These are phyloP conservation scores for Plagodis pulveraria DNA, from an alignment of 2,888 invertebrate genomes.

Conservation along the genomic window DNA sequence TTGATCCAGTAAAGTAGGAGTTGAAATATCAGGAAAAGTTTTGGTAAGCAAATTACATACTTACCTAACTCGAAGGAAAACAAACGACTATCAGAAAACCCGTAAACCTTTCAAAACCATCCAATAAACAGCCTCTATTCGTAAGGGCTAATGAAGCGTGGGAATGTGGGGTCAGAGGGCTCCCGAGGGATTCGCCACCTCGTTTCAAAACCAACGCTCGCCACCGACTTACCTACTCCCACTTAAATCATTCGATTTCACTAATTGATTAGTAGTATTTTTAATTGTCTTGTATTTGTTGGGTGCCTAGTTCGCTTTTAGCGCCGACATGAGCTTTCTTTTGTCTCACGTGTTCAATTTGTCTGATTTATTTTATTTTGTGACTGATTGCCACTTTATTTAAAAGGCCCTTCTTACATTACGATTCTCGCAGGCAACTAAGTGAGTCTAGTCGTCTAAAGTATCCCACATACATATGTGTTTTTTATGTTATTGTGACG, in stretches of 20 bases:
- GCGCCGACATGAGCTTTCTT: no score
- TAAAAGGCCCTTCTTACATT: no score
- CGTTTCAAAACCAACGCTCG: constrained; percentile 1
- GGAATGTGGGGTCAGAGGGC: constrained; percentile 48
- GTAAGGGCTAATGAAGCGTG: constrained; percentile 49
- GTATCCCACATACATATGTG: no score
- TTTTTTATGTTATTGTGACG: no score
- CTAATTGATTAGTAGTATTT: constrained; percentile 22
- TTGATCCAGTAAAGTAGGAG: no score
- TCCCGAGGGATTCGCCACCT: constrained; percentile 47
- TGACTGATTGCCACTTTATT: no score
- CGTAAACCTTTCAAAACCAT: constrained; percentile 42
- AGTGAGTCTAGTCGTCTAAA: no score
- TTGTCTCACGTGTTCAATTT: no score
- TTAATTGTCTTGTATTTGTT: not conserved
- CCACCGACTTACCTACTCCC: constrained; percentile 39
- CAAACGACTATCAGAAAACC: constrained; percentile 17
- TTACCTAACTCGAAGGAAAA: not conserved
- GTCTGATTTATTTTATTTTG: no score
- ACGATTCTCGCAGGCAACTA: no score
- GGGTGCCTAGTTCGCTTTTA: no score
- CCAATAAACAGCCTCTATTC: constrained; percentile 1
- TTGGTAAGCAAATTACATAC: not conserved
- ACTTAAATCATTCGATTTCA: constrained; percentile 55
- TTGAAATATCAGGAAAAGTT: no score